A percentile compares a stretch with the other conserved stretches of the same genome.
phyloP scores from a whole-genome alignment of 2,888 invertebrate species.

The Petrolisthes cinctipes region DNA sequence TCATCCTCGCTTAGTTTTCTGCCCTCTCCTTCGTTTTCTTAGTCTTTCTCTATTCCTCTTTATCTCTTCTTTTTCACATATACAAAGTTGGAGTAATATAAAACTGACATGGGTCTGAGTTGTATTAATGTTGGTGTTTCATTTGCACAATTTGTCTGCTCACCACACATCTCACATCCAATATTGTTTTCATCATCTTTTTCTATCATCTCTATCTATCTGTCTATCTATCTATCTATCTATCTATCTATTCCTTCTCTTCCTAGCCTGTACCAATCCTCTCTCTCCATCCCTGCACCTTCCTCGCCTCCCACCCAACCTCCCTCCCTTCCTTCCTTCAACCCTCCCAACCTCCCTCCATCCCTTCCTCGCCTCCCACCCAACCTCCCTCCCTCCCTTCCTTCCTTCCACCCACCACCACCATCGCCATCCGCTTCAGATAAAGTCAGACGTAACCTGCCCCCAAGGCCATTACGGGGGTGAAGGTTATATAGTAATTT shows the following conservation, averaged over 20 bases:
- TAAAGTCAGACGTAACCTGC: slow-evolving; percentile 57
- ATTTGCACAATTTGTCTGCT: too few relatives aligned
- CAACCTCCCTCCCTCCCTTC: background rate
- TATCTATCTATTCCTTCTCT: background rate
- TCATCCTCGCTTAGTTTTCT: background rate
- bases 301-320: background rate
- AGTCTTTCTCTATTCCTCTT: too few relatives aligned
- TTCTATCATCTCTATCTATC: background rate
- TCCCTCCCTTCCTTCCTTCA: background rate
- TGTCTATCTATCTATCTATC: background rate
- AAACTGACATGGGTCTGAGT: too few relatives aligned
- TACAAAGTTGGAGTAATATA: too few relatives aligned
- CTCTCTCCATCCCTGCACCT: slow-evolving; percentile 3
- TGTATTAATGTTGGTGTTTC: too few relatives aligned
- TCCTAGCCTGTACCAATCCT: background rate
- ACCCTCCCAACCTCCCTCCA: background rate
- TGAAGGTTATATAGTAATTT: slow-evolving; percentile 56
- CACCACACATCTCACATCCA: too few relatives aligned
- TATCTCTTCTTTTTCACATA: too few relatives aligned
- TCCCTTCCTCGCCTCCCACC: background rate
- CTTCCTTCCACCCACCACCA: slow-evolving; percentile 4
- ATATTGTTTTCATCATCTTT: too few relatives aligned
- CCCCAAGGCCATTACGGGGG: slow-evolving; percentile 53
- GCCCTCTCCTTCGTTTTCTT: background rate
- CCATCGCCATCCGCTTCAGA: slow-evolving; percentile 38